Evolutionary conservation across 92 coral and sea anemone species (phyloP), one percentile per base, ranked within the genome.

Genomic region (Porites lobata): DNA sequence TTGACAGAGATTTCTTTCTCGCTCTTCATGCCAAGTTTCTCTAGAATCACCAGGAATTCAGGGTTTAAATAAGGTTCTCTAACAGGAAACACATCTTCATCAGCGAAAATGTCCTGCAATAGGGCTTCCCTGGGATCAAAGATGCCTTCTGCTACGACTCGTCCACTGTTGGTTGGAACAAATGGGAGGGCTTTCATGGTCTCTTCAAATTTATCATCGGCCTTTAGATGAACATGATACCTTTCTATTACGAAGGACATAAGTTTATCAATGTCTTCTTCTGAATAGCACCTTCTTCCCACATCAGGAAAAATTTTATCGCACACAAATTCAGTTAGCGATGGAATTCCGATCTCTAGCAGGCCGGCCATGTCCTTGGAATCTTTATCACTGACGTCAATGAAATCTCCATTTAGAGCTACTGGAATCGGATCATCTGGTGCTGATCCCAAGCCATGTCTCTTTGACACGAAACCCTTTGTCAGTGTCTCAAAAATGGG

Each of bases 401-500:
- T 71, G 72, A 92, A 59, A 8, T 78, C 75, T 52, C 69, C 65
- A 10, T 18, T 10, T 0, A 67, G 65, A 38, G 52, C 32, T 63
- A 92, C 95, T 7, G 89, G 90, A 9, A 91, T 79, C 0, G 43
- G 15, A 3, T 90, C 90, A 8, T 47, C 53, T 68, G 91, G 82
- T 58, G 93, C 86, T 47, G 90, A 71, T 21, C 80, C 24, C 15
- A 73, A 59, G 70, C 79, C 68, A 52, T 91, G 79, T 29, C 6
- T 77, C 78, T 66, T 89, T 59, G 91, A 77, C 58, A 76, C 29
- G 6, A 22, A 66, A 7, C 4, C 87, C 76, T 54, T 83, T 73
- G 72, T 66, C 11, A 77, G 29, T 4, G 94, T 92, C 79, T 92
- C 92, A 54, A 94, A 92, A 59, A 94, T 22, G 6, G 95, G 95